A percentile compares a stretch with the other conserved stretches of the same genome.
Evolutionary conservation across 2,113 vertebrate species (phyloP).

Genomic region (Osmerus eperlanus): DNA sequence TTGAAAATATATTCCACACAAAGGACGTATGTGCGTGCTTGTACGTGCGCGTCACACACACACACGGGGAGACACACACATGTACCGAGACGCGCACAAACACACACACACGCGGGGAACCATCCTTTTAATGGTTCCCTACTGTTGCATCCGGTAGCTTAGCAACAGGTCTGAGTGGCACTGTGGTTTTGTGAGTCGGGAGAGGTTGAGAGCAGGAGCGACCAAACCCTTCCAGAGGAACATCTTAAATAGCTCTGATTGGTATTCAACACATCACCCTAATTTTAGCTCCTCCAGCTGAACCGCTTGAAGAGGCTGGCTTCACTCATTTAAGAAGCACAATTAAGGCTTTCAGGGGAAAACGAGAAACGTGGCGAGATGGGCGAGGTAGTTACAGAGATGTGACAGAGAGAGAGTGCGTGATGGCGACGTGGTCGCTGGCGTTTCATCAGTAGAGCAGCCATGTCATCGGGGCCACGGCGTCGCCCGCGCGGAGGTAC

Average conservation of each 20-base stretch:
- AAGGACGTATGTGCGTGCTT: constrained; percentile 48
- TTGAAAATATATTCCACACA: constrained; percentile 60
- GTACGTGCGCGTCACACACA: constrained; percentile 10
- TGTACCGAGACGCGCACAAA: constrained; percentile 9
- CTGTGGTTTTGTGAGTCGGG: background rate
- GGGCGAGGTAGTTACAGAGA: background rate
- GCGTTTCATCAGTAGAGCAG: constrained; percentile 21
- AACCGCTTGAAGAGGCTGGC: background rate
- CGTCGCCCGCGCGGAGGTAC: background rate
- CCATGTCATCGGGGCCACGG: constrained; percentile 19
- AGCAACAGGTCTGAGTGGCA: constrained; percentile 1
- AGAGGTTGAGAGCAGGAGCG: background rate
- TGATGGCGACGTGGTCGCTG: constrained; percentile 12
- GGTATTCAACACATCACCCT: background rate
- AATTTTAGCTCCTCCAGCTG: background rate
- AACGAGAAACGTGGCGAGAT: background rate
- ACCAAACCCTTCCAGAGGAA: background rate
- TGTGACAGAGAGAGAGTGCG: constrained; percentile 1
- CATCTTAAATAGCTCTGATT: constrained; percentile 7
- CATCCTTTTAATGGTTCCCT: background rate
- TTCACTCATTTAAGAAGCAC: background rate
- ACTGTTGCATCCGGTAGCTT: background rate
- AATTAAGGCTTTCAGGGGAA: background rate
- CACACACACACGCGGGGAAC: background rate
- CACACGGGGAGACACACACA: constrained; percentile 23